Evolutionary conservation across 2,113 vertebrate species (phyloP).

Genomic region (Psephotus haematonotus): DNA sequence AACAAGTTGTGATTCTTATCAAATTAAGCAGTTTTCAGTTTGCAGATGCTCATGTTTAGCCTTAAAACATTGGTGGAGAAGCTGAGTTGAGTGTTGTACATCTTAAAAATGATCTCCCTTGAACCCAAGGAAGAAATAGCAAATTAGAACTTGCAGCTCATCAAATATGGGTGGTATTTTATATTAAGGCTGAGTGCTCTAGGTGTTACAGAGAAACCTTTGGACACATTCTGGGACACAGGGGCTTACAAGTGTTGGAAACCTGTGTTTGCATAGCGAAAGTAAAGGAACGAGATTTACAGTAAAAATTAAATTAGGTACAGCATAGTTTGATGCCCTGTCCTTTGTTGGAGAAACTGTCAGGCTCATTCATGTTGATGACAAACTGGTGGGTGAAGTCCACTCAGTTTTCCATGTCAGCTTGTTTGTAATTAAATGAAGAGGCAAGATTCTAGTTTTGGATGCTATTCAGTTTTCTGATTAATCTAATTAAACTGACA

Average conservation of each 20-base stretch:
- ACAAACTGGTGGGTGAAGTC: background rate
- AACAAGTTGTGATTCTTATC: background rate
- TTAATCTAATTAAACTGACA: background rate
- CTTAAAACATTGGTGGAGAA: background rate
- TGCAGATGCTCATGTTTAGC: background rate
- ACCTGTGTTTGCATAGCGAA: background rate
- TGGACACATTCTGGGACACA: background rate
- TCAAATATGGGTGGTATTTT: background rate
- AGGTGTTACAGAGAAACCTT: background rate
- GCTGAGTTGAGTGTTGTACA: background rate
- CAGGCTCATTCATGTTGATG: background rate
- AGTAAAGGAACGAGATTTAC: background rate
- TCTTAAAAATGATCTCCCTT: background rate
- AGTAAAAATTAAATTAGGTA: background rate
- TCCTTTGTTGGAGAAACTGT: background rate
- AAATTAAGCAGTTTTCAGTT: background rate
- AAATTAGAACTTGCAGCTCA: background rate
- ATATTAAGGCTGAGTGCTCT: background rate
- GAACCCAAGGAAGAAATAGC: background rate
- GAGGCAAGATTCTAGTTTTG: background rate
- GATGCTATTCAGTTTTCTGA: constrained; percentile 17
- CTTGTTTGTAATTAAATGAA: constrained; percentile 11
- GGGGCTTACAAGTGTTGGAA: background rate
- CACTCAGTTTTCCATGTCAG: background rate
- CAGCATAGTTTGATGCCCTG: background rate